A percentile compares a stretch with the other conserved stretches of the same genome.
These are phyloP conservation scores for Dynastes hyllus DNA, from an alignment of 2,888 invertebrate species.

Conservation along the genomic window DNA sequence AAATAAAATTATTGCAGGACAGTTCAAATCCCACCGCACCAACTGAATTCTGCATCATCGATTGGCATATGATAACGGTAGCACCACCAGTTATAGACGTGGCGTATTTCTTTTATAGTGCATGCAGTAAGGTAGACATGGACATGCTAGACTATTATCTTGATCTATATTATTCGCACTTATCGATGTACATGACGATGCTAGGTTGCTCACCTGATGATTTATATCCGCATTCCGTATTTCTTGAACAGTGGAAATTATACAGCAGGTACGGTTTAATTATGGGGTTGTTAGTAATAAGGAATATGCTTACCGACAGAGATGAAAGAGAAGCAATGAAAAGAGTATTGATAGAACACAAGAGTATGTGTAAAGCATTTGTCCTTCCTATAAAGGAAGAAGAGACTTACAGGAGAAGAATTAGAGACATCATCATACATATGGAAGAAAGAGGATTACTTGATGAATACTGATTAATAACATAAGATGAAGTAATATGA, in stretches of 20 bases:
- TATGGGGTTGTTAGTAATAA: neutral
- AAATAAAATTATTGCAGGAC: conserved; percentile 20
- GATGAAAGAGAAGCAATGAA: neutral
- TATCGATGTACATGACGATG: neutral
- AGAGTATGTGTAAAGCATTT: neutral
- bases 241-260: neutral
- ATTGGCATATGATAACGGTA: conserved; percentile 61
- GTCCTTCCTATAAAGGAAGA: neutral
- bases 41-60: conserved; percentile 58
- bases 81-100: conserved; percentile 60
- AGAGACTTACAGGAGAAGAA: neutral
- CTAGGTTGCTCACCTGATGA: neutral
- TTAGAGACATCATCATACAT: neutral
- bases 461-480: neutral
- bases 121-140: conserved; percentile 27
- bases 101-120: conserved; percentile 59
- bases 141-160: neutral
- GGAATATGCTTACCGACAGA: conserved; percentile 1
- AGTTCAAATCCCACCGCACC: conserved; percentile 52
- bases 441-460: neutral
- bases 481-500: too few relatives aligned
- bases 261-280: neutral
- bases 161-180: neutral
- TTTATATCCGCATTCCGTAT: neutral
- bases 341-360: neutral